Percentiles rank a stretch among this genome's conserved stretches.
These are phyloP conservation scores for Sebastiscus albofasciatus DNA, from an alignment of 2,797 vertebrate genomes.

Conservation along the genomic window DNA sequence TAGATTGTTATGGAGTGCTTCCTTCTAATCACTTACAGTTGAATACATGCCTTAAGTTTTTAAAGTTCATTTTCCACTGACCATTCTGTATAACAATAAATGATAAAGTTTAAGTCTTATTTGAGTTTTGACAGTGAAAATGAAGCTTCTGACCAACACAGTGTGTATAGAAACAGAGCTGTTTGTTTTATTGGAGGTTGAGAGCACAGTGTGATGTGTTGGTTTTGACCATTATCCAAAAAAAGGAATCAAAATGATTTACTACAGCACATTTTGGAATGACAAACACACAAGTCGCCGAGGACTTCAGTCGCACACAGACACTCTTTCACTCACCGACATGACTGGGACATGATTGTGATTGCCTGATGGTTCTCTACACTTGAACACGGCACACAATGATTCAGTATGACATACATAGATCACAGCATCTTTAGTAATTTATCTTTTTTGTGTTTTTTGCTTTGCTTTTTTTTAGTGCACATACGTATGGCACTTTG, in stretches of 20 bases:
- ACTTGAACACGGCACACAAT: constrained; percentile 75
- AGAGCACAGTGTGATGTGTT: constrained; percentile 81
- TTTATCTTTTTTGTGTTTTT: constrained; percentile 74
- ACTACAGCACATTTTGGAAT: constrained; percentile 77
- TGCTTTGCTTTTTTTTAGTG: constrained; percentile 80
- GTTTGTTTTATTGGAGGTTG: constrained; percentile 82
- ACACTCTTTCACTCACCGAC: constrained; percentile 47
- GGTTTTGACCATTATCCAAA: constrained; percentile 65
- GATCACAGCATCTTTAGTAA: constrained; percentile 87
- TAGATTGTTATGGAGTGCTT: constrained; percentile 9
- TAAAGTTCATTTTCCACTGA: constrained; percentile 35
- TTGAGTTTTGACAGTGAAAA: not conserved
- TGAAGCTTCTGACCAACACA: constrained; percentile 4
- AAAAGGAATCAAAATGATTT: constrained; percentile 69
- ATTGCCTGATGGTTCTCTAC: constrained; percentile 71
- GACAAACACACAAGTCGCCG: constrained; percentile 61
- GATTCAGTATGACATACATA: constrained; percentile 78
- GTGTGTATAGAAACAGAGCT: constrained; percentile 75
- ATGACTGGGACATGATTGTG: constrained; percentile 64
- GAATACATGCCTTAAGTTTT: constrained; percentile 54
- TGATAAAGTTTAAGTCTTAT: not conserved
- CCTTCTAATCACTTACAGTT: constrained; percentile 28
- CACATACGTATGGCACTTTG: constrained; percentile 81
- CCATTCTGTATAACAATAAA: constrained; percentile 55
- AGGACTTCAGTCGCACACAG: constrained; percentile 64